Conservation (phyloP, 2,797 vertebrate species). For the Lateolabrax maculatus region DNA sequence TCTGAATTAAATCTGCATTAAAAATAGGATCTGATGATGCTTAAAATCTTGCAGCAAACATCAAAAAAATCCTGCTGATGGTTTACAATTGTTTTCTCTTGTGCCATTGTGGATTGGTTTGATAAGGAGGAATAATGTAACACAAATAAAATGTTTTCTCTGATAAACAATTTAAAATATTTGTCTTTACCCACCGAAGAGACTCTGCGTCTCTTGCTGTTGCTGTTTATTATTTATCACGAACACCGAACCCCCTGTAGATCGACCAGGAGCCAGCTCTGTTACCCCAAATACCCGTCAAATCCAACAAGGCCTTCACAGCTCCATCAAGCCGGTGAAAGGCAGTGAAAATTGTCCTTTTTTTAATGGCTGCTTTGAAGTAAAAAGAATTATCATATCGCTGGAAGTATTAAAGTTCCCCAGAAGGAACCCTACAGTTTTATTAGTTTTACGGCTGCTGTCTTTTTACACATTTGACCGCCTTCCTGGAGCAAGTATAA, state of each 20-base stretch:
- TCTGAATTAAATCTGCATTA: not conserved
- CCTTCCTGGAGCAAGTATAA: constrained; percentile 76
- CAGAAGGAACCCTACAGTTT: constrained; percentile 86
- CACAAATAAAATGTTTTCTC: constrained; percentile 27
- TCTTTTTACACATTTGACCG: constrained; percentile 84
- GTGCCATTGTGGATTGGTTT: constrained; percentile 6
- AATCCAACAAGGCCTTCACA: constrained; percentile 33
- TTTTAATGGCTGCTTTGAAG: constrained; percentile 83
- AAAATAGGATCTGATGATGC: not conserved
- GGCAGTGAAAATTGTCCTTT: constrained; percentile 61
- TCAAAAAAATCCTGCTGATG: not conserved
- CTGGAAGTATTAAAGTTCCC: constrained; percentile 86
- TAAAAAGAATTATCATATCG: constrained; percentile 82
- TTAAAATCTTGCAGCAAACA: not conserved
- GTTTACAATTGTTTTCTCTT: constrained; percentile 1
- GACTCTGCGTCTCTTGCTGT: not conserved
- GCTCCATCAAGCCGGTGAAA: constrained; percentile 49
- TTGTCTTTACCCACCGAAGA: constrained; percentile 37
- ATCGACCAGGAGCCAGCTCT: not conserved
- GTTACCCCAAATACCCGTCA: constrained; percentile 37
- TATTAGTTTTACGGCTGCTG: constrained; percentile 86
- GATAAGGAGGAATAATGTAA: constrained; percentile 20
- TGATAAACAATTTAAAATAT: constrained; percentile 52
- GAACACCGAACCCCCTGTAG: constrained; percentile 3
- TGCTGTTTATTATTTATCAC: constrained; percentile 31